phyloP scores from a whole-genome alignment of 2,797 vertebrate species.

The Amphiprion clarkii region DNA sequence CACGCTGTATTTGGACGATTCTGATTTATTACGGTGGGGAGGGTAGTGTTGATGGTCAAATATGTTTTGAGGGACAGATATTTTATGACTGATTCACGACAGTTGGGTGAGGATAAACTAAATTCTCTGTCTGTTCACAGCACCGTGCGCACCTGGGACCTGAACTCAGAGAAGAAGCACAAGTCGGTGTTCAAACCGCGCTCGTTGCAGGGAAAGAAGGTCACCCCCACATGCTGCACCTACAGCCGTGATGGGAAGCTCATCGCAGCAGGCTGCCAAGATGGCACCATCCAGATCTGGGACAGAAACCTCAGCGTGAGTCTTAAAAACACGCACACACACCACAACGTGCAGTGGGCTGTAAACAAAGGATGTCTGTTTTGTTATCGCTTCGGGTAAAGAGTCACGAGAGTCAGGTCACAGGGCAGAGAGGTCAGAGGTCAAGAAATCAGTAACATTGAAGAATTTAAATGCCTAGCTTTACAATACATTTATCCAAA shows the following conservation, averaged over 20 bases:
- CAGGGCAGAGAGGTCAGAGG: constrained; percentile 63
- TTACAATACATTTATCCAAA: constrained; percentile 47
- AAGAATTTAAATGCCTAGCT: constrained; percentile 51
- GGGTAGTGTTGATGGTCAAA: constrained; percentile 31
- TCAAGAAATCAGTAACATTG: constrained; percentile 65
- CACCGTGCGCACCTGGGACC: constrained; percentile 96
- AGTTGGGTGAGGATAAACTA: constrained; percentile 16
- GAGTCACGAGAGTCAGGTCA: constrained; percentile 62
- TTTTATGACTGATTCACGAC: constrained; percentile 41
- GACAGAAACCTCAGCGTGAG: constrained; percentile 96
- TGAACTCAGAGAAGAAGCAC: constrained; percentile 94
- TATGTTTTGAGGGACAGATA: constrained; percentile 35
- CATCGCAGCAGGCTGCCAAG: constrained; percentile 95
- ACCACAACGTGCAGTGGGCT: constrained; percentile 27
- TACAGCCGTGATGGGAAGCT: constrained; percentile 97
- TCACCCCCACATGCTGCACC: constrained; percentile 92
- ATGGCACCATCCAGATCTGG: constrained; percentile 98
- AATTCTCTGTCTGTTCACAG: constrained; percentile 74
- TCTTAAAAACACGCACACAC: constrained; percentile 43
- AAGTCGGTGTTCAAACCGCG: constrained; percentile 95
- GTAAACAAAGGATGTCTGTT: constrained; percentile 63
- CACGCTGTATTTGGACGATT: constrained; percentile 23
- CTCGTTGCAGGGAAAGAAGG: constrained; percentile 93
- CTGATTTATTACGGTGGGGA: constrained; percentile 38
- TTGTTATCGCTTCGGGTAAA: constrained; percentile 47